Evolutionary conservation across 2,797 vertebrate species (phyloP), one percentile per base, ranked within the genome.

Genomic region (Lepidocolaptes lacrymiger): DNA sequence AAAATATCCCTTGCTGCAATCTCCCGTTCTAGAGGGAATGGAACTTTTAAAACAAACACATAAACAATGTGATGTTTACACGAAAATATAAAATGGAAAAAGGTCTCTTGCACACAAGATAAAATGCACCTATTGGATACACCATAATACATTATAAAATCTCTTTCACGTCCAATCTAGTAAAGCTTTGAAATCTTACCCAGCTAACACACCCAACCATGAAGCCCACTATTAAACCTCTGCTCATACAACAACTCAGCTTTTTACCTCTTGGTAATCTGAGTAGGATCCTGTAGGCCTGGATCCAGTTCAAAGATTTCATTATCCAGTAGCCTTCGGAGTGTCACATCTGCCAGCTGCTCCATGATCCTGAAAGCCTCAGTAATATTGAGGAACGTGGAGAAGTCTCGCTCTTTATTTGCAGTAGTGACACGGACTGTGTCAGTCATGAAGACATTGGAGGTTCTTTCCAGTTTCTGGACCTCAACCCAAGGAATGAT

Each of bases 401-500:
- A 99, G 97, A 99, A 99, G 62, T 99, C 99, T 0, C 99, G 98
- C 91, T 99, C 99, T 62, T 99, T 98, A 43, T 96, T 98, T 30
- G 98, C 97, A 0, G 99, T 99, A 78, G 95, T 98, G 66, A 99
- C 97, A 1, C 99, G 98, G 85, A 99, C 98, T 1, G 98, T 98
- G 36, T 99, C 99, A 0, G 99, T 98, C 98, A 99, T 98, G 68
- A 99, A 98, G 36, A 98, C 98, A 7, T 98, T 98, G 86, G 99
- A 98, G 12, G 98, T 98, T 91, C 99, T 98, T 97, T 99, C 99
- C 97, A 99, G 89, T 79, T 98, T 98, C 49, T 98, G 99, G 85
- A 99, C 98, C 75, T 99, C 99, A 4, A 98, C 99, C 99, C 99
- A 99, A 37, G 99, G 99, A 96, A 99, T 97, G 54, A 98, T 95